These are phyloP conservation scores for Pristis pectinata DNA, from an alignment of 2,797 vertebrate genomes.

Conservation along the genomic window DNA sequence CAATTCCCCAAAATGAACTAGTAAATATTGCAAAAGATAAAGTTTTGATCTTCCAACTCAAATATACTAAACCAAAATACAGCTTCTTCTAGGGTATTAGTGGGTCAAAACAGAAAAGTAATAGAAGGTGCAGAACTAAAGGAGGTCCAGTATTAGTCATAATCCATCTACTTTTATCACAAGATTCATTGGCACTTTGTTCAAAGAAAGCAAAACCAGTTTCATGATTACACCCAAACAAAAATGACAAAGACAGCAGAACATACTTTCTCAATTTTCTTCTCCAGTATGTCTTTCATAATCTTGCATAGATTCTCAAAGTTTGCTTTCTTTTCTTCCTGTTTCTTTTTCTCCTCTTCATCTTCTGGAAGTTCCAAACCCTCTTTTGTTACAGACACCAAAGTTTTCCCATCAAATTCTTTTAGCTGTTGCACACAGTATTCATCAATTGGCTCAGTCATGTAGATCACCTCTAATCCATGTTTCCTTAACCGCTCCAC, in stretches of 20 bases:
- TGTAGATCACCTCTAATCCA: constrained; percentile 89
- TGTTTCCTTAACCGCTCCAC: constrained; percentile 90
- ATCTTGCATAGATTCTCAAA: constrained; percentile 90
- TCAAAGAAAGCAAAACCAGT: too few relatives aligned
- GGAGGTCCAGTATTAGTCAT: too few relatives aligned
- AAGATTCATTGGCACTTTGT: too few relatives aligned
- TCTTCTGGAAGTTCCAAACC: constrained; percentile 91
- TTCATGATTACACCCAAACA: too few relatives aligned
- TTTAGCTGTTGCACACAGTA: constrained; percentile 96
- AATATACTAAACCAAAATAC: too few relatives aligned
- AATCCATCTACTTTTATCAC: too few relatives aligned
- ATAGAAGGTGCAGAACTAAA: too few relatives aligned
- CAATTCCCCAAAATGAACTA: too few relatives aligned
- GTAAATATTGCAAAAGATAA: too few relatives aligned
- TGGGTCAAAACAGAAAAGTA: too few relatives aligned
- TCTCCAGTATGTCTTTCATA: constrained; percentile 92
- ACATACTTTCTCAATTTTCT: constrained; percentile 89
- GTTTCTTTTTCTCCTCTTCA: constrained; percentile 86
- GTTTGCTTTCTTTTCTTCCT: constrained; percentile 81
- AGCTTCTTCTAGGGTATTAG: too few relatives aligned
- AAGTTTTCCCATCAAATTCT: constrained; percentile 84
- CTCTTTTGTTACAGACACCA: constrained; percentile 91
- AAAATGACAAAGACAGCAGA: neutral
- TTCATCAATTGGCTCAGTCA: constrained; percentile 95
- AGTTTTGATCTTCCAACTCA: too few relatives aligned